Percentiles rank a stretch among this genome's conserved stretches.
Evolutionary conservation across 2,113 vertebrate species (phyloP).

Genomic region (Poecile atricapillus): DNA sequence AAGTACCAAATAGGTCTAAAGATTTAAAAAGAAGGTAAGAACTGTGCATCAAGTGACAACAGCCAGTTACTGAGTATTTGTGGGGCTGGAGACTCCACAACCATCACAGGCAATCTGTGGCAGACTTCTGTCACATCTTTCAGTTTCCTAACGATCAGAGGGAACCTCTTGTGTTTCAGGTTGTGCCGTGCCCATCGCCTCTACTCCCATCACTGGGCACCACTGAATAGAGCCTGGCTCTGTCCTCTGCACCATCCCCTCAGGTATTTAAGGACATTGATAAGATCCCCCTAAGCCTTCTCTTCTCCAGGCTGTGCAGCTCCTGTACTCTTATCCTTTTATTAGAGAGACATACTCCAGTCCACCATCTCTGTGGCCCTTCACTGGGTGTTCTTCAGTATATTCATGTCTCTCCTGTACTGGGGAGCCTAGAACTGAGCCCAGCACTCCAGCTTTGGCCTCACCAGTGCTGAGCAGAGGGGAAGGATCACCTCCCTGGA

Average conservation of each 20-base stretch:
- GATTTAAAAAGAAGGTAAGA: background rate
- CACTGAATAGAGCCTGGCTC: background rate
- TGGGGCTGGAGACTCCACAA: background rate
- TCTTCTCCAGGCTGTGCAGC: background rate
- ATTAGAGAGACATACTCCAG: background rate
- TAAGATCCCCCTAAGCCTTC: background rate
- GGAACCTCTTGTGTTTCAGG: background rate
- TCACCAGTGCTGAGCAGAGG: background rate
- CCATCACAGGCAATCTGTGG: accelerated
- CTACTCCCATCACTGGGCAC: accelerated
- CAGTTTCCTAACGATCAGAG: background rate
- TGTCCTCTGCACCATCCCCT: background rate
- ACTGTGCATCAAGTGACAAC: background rate
- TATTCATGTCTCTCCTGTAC: background rate
- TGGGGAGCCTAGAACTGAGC: background rate
- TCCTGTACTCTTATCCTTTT: background rate
- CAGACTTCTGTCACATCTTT: background rate
- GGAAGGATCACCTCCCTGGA: background rate
- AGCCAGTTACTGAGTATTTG: background rate
- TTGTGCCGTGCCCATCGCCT: background rate
- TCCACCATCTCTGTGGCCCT: background rate
- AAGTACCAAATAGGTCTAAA: background rate
- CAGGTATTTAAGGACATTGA: background rate
- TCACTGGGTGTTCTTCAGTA: background rate
- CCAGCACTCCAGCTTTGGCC: background rate